phyloP scores from a whole-genome alignment of 2,797 vertebrate species.

The Tympanoctomys barrerae region DNA sequence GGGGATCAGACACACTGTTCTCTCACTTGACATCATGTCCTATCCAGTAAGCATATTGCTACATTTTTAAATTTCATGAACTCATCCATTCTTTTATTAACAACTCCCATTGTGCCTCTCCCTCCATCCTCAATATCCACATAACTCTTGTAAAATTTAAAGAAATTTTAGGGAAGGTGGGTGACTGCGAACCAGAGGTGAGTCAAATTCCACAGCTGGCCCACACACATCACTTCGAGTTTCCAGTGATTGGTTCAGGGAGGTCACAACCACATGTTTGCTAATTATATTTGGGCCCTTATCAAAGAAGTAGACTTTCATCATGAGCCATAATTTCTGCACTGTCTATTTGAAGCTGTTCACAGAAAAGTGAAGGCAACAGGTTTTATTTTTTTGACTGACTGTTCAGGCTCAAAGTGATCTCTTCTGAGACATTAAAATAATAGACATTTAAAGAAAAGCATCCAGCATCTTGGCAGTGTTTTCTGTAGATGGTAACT shows the following conservation, averaged over 20 bases:
- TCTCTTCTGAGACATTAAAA: slow-evolving; percentile 1
- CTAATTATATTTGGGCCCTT: slow-evolving; percentile 83
- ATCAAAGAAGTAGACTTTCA: slow-evolving; percentile 81
- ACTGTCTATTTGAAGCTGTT: slow-evolving; percentile 68
- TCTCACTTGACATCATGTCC: background rate
- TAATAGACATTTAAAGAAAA: slow-evolving; percentile 52
- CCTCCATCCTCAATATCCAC: background rate
- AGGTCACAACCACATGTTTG: slow-evolving; percentile 80
- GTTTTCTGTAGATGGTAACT: slow-evolving; percentile 8
- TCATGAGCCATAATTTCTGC: slow-evolving; percentile 79
- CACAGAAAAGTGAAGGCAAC: slow-evolving; percentile 48
- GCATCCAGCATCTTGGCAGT: background rate
- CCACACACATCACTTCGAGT: slow-evolving; percentile 84
- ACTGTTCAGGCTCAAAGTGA: slow-evolving; percentile 5
- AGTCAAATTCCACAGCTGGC: slow-evolving; percentile 85
- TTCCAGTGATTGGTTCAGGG: slow-evolving; percentile 78
- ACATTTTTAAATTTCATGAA: background rate
- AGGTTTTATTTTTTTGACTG: slow-evolving; percentile 57
- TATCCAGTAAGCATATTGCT: slow-evolving; percentile 28
- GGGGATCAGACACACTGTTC: background rate
- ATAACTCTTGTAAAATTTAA: slow-evolving; percentile 73
- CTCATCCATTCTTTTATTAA: slow-evolving; percentile 71
- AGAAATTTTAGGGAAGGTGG: slow-evolving; percentile 80
- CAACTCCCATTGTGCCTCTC: slow-evolving; percentile 17
- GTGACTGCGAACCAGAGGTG: slow-evolving; percentile 69